Evolutionary conservation across 2,888 invertebrate genomes (phyloP), one percentile per base, ranked within the genome.

Genomic region (Dendrolimus houi): DNA sequence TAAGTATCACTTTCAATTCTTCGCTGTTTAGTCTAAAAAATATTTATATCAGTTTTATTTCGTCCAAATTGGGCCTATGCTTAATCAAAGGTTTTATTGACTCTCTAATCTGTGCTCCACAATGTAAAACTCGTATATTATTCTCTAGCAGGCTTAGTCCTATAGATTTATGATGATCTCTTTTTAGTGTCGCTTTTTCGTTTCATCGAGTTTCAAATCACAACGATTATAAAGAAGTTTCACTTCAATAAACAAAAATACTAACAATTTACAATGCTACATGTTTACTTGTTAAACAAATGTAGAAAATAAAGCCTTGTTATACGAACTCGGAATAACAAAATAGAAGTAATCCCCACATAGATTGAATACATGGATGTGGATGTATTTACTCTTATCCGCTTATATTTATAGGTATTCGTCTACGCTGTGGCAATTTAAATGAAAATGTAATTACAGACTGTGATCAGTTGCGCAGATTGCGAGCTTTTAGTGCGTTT

Each of bases 341-440:
- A 74, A 77, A 74, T 77, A 77, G 71, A 71, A 76, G 81, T 83
- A 83, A 84, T 83, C 83, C 80, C 63, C 67, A 71, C 71, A 77
- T 81, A 83, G 85, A 85, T 84, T 81, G 85, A 83, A 85, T 84
- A 84, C 85, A 78, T 76, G 81, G 83, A 82, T 82, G 74, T 74
- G 74, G 83, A 82, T 82, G 74, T 74, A 74, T 77, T 76, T 72
- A 74, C 77, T 79, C 71, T 73, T 71, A 73, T 75, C 79, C 77
- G 77, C 80, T 82, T 78, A 75, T 74, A 74, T 78, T 75, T 74
- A 69, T 72, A 76, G 71, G 71, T 70, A 69, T 64, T 59, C 63
- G 63, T 64, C 64, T 75, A 77, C 83, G 81, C 74, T 79, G 73
- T 76, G 73, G 77, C 79, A 74, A 77, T 83, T 82, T 77, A 78